A percentile compares a stretch with the other conserved stretches of the same genome.
These are phyloP conservation scores for Stegophylla sp. DNA, from an alignment of 2,888 invertebrate species.

Conservation along the genomic window DNA sequence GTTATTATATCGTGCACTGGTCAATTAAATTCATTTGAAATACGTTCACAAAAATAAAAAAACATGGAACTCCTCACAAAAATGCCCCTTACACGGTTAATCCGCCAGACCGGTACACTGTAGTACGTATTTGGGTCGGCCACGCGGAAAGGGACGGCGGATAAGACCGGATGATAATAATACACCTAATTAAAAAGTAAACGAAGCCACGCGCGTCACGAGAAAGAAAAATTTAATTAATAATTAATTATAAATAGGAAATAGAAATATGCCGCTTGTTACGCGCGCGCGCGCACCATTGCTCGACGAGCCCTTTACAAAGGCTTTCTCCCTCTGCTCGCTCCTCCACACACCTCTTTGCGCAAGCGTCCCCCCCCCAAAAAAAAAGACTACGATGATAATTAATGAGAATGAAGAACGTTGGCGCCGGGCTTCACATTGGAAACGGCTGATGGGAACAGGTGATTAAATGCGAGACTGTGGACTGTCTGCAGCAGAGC, in stretches of 20 bases:
- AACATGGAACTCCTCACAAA: no score
- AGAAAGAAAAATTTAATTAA: conserved; percentile 25
- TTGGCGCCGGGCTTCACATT: not conserved
- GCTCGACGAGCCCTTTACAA: not conserved
- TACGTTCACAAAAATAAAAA: no score
- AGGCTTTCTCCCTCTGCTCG: not conserved
- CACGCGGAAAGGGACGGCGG: no score
- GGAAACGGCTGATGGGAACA: not conserved
- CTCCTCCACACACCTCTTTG: not conserved
- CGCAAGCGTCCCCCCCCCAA: not conserved
- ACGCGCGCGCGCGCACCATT: not conserved
- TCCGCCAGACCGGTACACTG: no score
- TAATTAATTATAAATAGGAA: not conserved
- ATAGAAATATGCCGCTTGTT: not conserved
- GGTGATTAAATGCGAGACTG: not conserved
- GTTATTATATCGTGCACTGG: no score
- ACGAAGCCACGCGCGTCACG: not conserved
- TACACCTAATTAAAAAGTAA: conserved; percentile 22
- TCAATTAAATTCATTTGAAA: no score
- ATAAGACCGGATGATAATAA: no score
- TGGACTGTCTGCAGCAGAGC: not conserved
- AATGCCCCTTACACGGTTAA: no score
- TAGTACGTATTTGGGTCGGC: no score
- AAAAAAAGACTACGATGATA: not conserved
- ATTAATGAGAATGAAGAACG: not conserved